Percentiles rank a stretch among this genome's conserved stretches.
phyloP scores from a whole-genome alignment of 2,797 vertebrate species.

The Tiaroga cobitis region DNA sequence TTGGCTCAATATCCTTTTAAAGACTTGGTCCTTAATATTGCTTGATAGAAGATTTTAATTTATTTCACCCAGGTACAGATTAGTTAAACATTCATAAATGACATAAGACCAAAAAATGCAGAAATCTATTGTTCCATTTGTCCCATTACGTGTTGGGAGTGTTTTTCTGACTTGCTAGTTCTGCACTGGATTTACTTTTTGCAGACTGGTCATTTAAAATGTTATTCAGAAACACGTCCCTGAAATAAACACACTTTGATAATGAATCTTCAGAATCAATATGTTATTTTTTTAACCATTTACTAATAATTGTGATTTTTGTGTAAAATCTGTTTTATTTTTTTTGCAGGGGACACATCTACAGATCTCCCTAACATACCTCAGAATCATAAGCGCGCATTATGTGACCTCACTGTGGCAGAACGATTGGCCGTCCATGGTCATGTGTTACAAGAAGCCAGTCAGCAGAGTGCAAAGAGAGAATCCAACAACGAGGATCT shows the following conservation, averaged over 20 bases:
- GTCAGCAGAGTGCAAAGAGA: conserved; percentile 76
- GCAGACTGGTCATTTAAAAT: neutral
- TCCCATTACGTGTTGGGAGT: conserved; percentile 68
- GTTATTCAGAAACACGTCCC: neutral
- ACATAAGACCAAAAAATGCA: neutral
- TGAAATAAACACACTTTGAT: neutral
- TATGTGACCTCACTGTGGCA: conserved; percentile 91
- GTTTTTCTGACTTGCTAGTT: neutral
- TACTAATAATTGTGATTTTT: conserved; percentile 1
- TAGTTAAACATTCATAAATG: conserved; percentile 1
- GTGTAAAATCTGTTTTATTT: conserved; percentile 38
- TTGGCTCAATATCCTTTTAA: conserved; percentile 81
- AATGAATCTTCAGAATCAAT: neutral
- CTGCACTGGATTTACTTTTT: neutral
- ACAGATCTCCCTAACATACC: conserved; percentile 86
- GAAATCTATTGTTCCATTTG: neutral
- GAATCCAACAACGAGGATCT: conserved; percentile 87
- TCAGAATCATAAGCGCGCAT: conserved; percentile 87
- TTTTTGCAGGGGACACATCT: conserved; percentile 83
- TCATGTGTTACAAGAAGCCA: conserved; percentile 81
- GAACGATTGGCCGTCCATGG: conserved; percentile 93
- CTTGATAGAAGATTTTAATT: neutral
- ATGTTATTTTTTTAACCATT: neutral
- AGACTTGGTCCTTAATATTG: conserved; percentile 44
- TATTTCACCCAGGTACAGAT: neutral